Base-by-base conservation (phyloP, 2,888 invertebrate genomes). In the Tetranychus truncatus region DNA sequence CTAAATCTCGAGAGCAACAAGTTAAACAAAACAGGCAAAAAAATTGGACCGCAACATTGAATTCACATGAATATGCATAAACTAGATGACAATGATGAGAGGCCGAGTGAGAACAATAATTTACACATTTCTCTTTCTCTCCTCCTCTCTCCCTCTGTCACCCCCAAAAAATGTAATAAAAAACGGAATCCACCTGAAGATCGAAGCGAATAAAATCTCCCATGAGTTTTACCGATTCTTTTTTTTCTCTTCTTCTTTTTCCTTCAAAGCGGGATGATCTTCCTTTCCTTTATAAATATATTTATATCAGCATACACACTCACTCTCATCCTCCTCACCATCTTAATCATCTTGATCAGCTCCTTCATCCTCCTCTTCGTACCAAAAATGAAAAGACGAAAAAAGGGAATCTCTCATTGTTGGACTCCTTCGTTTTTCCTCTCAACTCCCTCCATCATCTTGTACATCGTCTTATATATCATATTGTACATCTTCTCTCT, bases 251-350 rank as follows among this genome's bases (percentile, higher is more conserved):
- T 55, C 55, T 55, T 55, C 55, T 9, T 55, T 55, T 55, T 55
- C 55, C 15, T 55, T 55, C 55, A 15, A 55, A 15, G 55, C 15
- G 55, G 55, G 55, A 55, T 55, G 55, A 21, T 67, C 11, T 69
- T 21, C 20, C 69, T 69, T 21, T 69, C 34, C 20, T 21, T 69
- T 21, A 21, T 11, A 24, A 21, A 66, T 11, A 24, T 69, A 24
- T 69, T 69, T 21, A 69, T 69, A 24, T 24, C 20, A 7, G 18
- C 66, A 18, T 6, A 18, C 66, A 18, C 65, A 18, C n/a, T n/a
- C 65, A 20, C 73, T 72, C 75, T 75, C 55, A 74, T 71, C 66
- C 65, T 75, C 75, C 66, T 45, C 20, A 20, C 46, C 34, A 34
- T 34, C 34, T 34, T 34, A 34, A 34, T 34, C 34, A 34, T 34